Percentiles rank a stretch among this genome's conserved stretches.
phyloP scores from a whole-genome alignment of 2,888 invertebrate genomes.

The Odontomyia ornata region DNA sequence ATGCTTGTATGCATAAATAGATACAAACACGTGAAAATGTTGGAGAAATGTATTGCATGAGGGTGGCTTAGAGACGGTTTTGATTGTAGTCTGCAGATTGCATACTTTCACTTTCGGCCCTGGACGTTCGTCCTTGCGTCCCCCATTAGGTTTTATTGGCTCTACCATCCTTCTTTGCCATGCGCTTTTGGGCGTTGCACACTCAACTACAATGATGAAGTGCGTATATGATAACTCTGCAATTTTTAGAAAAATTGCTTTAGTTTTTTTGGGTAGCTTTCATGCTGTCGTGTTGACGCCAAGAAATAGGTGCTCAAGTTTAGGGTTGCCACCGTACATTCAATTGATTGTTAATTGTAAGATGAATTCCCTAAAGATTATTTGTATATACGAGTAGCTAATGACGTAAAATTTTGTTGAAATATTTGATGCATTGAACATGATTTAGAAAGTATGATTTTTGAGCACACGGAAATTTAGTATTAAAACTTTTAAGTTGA shows the following conservation, averaged over 20 bases:
- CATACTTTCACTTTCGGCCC: conserved; percentile 39
- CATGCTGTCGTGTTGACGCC: conserved; percentile 16
- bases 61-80: not conserved
- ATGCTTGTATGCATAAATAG: not conserved
- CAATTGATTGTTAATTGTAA: no score
- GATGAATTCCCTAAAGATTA: no score
- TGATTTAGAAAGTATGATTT: no score
- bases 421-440: no score
- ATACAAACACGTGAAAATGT: conserved; percentile 28
- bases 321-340: not conserved
- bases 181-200: conserved; percentile 31
- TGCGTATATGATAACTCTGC: conserved; percentile 13
- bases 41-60: conserved; percentile 20
- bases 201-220: not conserved
- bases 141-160: conserved; percentile 20
- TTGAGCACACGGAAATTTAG: no score
- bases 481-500: no score
- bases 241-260: conserved; percentile 21
- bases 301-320: not conserved
- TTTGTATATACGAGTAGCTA: no score
- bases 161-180: conserved; percentile 16
- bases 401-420: no score
- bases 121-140: conserved; percentile 22
- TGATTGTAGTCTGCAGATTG: conserved; percentile 5
- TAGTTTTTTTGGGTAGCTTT: not conserved